A percentile compares a stretch with the other conserved stretches of the same genome.
Conservation (phyloP, 2,888 invertebrate genomes). For the Lasioglossum malachurum region DNA sequence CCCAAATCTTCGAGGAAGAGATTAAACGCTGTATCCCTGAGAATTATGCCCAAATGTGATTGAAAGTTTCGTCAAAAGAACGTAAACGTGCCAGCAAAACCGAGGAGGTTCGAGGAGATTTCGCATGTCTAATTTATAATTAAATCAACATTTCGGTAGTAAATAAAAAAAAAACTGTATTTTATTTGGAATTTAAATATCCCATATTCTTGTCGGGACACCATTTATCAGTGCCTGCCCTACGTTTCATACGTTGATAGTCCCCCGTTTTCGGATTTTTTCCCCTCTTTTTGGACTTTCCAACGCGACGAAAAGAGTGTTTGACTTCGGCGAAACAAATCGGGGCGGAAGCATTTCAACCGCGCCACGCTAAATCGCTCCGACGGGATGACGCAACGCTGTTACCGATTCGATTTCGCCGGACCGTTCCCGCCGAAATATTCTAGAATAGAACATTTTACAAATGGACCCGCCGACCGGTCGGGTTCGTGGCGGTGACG, state of each 20-base stretch:
- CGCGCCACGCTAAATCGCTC: constrained; percentile 52
- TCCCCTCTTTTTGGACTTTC: not conserved
- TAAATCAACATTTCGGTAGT: too few relatives aligned
- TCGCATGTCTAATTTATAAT: too few relatives aligned
- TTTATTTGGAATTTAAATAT: too few relatives aligned
- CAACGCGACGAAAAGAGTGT: constrained; percentile 36
- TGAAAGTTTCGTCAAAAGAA: too few relatives aligned
- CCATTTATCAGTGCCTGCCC: too few relatives aligned
- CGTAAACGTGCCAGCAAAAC: too few relatives aligned
- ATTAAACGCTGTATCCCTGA: too few relatives aligned
- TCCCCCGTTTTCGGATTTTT: not conserved
- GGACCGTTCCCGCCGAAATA: constrained; percentile 59
- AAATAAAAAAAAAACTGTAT: too few relatives aligned
- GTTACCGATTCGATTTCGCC: constrained; percentile 65
- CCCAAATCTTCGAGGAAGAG: too few relatives aligned
- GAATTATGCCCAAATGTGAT: too few relatives aligned
- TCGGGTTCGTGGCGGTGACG: constrained; percentile 32
- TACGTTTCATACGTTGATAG: not conserved
- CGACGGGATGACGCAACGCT: constrained; percentile 60
- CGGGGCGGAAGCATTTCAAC: constrained; percentile 54
- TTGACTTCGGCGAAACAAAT: constrained; percentile 57
- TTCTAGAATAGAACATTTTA: constrained; percentile 58
- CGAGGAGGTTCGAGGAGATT: too few relatives aligned
- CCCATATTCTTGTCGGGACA: too few relatives aligned
- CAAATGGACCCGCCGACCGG: constrained; percentile 48